These are phyloP conservation scores for Bubalus kerabau DNA, from an alignment of 2,113 vertebrate genomes.

Conservation along the genomic window DNA sequence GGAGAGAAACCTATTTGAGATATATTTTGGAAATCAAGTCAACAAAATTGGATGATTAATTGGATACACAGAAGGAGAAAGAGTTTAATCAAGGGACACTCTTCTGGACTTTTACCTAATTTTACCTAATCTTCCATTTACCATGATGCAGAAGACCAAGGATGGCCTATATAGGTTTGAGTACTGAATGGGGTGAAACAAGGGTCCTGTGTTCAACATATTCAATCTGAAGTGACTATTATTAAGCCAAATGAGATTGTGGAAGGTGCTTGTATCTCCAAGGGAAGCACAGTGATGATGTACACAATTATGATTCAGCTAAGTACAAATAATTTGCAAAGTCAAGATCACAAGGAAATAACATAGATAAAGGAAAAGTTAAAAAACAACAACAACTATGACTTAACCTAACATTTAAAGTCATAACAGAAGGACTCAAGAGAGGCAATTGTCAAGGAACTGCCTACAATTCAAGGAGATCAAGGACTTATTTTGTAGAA, in stretches of 20 bases:
- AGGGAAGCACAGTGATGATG: background rate
- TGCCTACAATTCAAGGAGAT: background rate
- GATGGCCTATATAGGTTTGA: background rate
- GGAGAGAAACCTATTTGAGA: background rate
- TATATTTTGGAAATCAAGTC: background rate
- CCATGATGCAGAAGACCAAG: background rate
- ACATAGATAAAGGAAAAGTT: background rate
- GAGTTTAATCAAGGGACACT: background rate
- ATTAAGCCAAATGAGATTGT: background rate
- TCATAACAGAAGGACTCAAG: background rate
- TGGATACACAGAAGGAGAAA: background rate
- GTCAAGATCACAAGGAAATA: background rate
- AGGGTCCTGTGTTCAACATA: background rate
- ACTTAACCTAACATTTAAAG: background rate
- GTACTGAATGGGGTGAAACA: background rate
- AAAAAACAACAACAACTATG: background rate
- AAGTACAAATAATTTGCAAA: background rate
- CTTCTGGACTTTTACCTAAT: background rate
- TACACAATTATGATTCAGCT: background rate
- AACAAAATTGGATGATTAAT: background rate
- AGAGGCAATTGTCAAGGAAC: background rate
- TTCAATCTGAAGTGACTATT: background rate
- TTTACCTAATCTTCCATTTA: background rate
- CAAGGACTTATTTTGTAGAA: background rate
- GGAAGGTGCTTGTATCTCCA: background rate